Evolutionary conservation across 2,888 invertebrate species (phyloP), one percentile per base, ranked within the genome.

Genomic region (Drosophila nr. fundita): DNA sequence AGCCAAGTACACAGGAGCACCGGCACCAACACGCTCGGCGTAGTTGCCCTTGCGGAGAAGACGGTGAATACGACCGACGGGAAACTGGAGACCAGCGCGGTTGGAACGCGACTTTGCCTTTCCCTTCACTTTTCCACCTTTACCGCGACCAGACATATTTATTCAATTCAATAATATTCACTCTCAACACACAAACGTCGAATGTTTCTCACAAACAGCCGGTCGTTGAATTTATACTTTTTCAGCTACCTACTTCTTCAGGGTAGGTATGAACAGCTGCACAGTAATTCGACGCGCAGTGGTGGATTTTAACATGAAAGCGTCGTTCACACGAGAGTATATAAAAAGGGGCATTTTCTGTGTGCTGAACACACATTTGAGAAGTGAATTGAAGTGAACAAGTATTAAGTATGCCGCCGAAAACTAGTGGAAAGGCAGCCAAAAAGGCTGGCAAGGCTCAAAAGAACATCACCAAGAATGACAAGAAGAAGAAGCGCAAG

Each of bases 21-120:
- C 77, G 36, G 93, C 93, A 38, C 95, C 94, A 36, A 95, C 94
- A 18, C 95, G 93, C 76, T 94, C 95, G 0, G 95, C 95, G 86
- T 79, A 79, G 63, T 79, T 78, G 1, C 95, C 95, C 76, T 95
- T 94, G 13, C 94, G 93, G 5, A 96, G 92, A 27, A 95, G 92
- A 76, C 95, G 94, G 78, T 95, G 94, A 50, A 95, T 94, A 86
- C 95, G 93, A 21, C 94, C 94, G 5, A 95, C 95, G 0, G 95
- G 95, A 76, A 95, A 94, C 71, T 93, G 94, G 2, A 95, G 92
- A 2, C 95, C 95, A 50, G 95, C 94, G 48, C 95, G 93, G 62
- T 83, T 92, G 13, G 95, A 95, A 40, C 94, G 94, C 11, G 94
- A 92, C 83, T 93, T 94, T 32, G 93, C 86, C 83, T 93, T 94